These are phyloP conservation scores for Halichondria panicea DNA, from an alignment of 37 sponge, comb jelly and placozoan genomes.

Conservation along the genomic window DNA sequence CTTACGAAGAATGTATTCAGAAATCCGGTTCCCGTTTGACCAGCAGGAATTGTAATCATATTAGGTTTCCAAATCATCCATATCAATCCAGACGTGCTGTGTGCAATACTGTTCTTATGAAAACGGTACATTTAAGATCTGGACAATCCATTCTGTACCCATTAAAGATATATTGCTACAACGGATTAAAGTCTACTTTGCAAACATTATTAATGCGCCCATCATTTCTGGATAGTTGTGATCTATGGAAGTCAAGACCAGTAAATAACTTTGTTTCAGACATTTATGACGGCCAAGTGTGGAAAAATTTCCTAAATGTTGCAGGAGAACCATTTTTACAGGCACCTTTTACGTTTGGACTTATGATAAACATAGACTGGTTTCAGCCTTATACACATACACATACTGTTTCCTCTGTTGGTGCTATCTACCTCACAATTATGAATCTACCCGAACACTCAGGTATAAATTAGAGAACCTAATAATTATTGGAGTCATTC, in stretches of 20 bases:
- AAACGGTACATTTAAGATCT: not conserved
- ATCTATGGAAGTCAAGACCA: not conserved
- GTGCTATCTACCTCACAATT: not conserved
- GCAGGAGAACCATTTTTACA: not conserved
- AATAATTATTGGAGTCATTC: not conserved
- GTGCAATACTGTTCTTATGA: not conserved
- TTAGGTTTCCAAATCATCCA: not conserved
- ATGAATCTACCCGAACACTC: not conserved
- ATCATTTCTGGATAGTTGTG: not conserved
- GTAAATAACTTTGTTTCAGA: not conserved
- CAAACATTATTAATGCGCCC: not conserved
- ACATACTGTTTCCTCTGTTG: not conserved
- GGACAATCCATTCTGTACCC: not conserved
- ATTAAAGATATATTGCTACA: not conserved
- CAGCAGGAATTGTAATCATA: too few species aligned
- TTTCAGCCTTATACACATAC: slow-evolving; percentile 1
- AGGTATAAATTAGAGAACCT: not conserved
- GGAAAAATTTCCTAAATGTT: not conserved
- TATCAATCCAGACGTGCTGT: not conserved
- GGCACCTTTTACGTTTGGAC: not conserved
- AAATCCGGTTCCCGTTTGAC: too few species aligned
- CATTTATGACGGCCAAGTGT: not conserved
- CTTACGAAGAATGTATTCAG: not conserved
- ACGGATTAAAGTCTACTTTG: not conserved
- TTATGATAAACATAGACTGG: not conserved